Base-by-base conservation (phyloP, 1,140 invertebrate species). In the Aphelinus atriplicis region DNA sequence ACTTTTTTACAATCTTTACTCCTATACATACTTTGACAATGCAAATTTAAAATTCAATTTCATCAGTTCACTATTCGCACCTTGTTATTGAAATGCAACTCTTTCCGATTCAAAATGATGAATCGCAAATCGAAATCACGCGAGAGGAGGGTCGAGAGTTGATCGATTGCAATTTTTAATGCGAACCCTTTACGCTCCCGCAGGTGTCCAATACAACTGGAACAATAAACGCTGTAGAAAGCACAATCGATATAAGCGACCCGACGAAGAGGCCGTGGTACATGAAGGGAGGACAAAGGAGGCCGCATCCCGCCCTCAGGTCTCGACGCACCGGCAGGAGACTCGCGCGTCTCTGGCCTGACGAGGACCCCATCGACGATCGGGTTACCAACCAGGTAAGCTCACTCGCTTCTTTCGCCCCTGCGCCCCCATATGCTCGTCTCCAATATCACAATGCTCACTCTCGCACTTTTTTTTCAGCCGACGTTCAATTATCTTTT, bases 361-460 rank as follows among this genome's bases (percentile, higher is more conserved):
- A 92, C 76, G 92, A 91, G 77, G 85, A 86, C 76, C 79, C 81
- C 53, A 80, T 87, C 53, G 86, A 85, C 71, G 94, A 93, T 88
- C 90, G 95, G 66, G 91, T 96, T 3, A 89, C 91, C 1, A 92
- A 95, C 81, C 90, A 91, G 80, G 87, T 88, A 81, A 79, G 64
- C n/a, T 43, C 45, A 26, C 26, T 26, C 26, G 26, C 26, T 26
- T 26, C 26, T 26, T 26, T 26, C 26, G 26, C 26, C 26, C 26
- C 26, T 26, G 26, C 26, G 26, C 26, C 26, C 26, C 0, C 26
- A 26, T 26, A 26, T 26, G 26, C 26, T 26, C 26, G 26, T 26
- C 26, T 26, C 26, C 26, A 26, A 26, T 26, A 26, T 26, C 26
- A 26, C 26, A 26, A 26, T 26, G 26, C 26, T 26, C 26, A 26